phyloP scores from a whole-genome alignment of 2,797 vertebrate genomes.

The Naso thynnoides region DNA sequence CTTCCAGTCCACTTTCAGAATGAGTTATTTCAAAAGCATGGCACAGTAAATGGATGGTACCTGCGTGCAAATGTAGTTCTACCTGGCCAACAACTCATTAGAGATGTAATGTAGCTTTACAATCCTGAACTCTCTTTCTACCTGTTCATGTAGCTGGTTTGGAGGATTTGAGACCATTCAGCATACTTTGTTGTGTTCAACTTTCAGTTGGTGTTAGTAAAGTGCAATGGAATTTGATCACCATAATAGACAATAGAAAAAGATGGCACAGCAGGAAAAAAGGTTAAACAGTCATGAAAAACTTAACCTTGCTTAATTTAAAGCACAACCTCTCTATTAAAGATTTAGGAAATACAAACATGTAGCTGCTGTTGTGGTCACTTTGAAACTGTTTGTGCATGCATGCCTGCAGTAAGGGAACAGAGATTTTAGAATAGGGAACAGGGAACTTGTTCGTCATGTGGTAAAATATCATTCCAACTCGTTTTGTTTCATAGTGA shows the following conservation, averaged over 20 bases:
- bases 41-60: neutral
- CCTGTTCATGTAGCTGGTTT: neutral
- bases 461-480: constrained; percentile 32
- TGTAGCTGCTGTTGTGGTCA: neutral
- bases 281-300: neutral
- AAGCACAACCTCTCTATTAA: neutral
- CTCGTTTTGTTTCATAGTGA: constrained; percentile 42
- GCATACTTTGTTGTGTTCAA: neutral
- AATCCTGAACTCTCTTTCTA: no score
- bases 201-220: neutral
- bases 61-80: neutral
- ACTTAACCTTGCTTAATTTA: neutral
- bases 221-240: neutral
- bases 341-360: neutral
- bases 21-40: neutral
- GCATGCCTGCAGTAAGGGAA: constrained; percentile 43
- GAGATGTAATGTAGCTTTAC: neutral
- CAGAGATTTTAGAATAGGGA: constrained; percentile 57
- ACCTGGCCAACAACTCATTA: neutral
- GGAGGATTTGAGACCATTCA: neutral
- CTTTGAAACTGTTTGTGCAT: constrained; percentile 2
- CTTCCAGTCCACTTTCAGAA: neutral
- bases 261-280: neutral
- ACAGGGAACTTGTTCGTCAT: constrained; percentile 37
- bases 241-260: neutral